phyloP scores from a whole-genome alignment of 2,113 vertebrate genomes.

The Corydoras maculifer region DNA sequence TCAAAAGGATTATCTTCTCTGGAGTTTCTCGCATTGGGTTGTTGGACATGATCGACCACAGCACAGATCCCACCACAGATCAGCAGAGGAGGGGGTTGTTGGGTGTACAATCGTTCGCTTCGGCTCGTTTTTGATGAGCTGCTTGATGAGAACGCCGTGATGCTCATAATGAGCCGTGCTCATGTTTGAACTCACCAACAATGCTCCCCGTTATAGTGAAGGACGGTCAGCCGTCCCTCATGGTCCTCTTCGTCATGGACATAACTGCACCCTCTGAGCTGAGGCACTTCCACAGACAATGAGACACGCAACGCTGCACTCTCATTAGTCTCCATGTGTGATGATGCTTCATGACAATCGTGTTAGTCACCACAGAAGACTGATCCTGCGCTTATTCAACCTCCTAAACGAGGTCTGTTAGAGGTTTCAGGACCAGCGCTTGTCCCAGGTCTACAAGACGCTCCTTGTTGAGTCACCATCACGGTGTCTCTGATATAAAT shows the following conservation, averaged over 20 bases:
- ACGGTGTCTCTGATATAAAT: too few relatives aligned
- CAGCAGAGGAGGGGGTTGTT: background rate
- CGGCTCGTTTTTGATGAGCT: constrained; percentile 15
- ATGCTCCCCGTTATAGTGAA: constrained; percentile 22
- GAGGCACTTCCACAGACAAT: constrained; percentile 13
- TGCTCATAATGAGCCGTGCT: background rate
- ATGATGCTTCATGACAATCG: background rate
- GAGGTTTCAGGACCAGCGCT: too few relatives aligned
- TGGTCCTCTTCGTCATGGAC: background rate
- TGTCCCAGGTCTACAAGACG: too few relatives aligned
- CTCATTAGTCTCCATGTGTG: background rate
- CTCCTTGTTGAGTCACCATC: too few relatives aligned
- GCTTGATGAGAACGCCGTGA: background rate
- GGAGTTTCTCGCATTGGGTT: too few relatives aligned
- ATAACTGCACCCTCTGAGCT: background rate
- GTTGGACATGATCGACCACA: too few relatives aligned
- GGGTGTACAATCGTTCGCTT: constrained; percentile 1
- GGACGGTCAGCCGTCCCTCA: background rate
- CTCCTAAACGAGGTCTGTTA: background rate
- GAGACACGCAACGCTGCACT: constrained; percentile 2
- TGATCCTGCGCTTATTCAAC: background rate
- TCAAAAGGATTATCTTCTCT: too few relatives aligned
- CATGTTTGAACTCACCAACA: constrained; percentile 26
- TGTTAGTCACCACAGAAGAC: background rate
- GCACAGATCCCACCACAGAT: too few relatives aligned